phyloP scores from a whole-genome alignment of 2,797 vertebrate genomes.

The Chelon labrosus region DNA sequence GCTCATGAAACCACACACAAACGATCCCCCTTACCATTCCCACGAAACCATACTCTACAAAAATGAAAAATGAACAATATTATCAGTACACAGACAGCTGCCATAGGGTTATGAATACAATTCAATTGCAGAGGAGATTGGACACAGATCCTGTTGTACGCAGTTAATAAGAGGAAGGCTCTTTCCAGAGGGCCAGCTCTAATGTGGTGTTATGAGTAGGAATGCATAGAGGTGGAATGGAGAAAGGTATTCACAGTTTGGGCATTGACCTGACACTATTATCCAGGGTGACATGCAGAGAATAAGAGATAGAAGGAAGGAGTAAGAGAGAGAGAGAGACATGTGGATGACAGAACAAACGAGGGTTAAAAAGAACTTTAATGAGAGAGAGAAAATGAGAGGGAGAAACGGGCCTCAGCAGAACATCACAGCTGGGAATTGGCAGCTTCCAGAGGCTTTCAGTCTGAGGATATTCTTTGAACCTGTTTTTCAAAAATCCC shows the following conservation, averaged over 20 bases:
- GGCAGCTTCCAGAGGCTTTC: slow-evolving; percentile 38
- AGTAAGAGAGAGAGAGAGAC: slow-evolving; percentile 6
- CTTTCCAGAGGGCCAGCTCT: slow-evolving; percentile 51
- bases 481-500: slow-evolving; percentile 25
- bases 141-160: slow-evolving; percentile 59
- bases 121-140: slow-evolving; percentile 64
- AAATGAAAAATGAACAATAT: slow-evolving; percentile 43
- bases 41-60: slow-evolving; percentile 29
- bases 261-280: slow-evolving; percentile 49
- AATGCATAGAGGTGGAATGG: slow-evolving; percentile 21
- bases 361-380: slow-evolving; percentile 50
- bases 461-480: slow-evolving; percentile 37
- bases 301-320: slow-evolving; percentile 41
- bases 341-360: slow-evolving; percentile 23
- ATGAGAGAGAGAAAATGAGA: slow-evolving; percentile 52
- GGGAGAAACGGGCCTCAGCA: slow-evolving; percentile 34
- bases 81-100: slow-evolving; percentile 58
- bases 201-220: slow-evolving; percentile 32
- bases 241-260: slow-evolving; percentile 34
- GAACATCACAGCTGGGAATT: slow-evolving; percentile 49
- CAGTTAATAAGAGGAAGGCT: slow-evolving; percentile 56
- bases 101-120: slow-evolving; percentile 70
- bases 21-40: slow-evolving; percentile 13
- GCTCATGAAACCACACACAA: slow-evolving; percentile 39
- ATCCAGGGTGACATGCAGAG: slow-evolving; percentile 47